These are phyloP conservation scores for Philonicus albiceps DNA, from an alignment of 2,888 invertebrate genomes.

Conservation along the genomic window DNA sequence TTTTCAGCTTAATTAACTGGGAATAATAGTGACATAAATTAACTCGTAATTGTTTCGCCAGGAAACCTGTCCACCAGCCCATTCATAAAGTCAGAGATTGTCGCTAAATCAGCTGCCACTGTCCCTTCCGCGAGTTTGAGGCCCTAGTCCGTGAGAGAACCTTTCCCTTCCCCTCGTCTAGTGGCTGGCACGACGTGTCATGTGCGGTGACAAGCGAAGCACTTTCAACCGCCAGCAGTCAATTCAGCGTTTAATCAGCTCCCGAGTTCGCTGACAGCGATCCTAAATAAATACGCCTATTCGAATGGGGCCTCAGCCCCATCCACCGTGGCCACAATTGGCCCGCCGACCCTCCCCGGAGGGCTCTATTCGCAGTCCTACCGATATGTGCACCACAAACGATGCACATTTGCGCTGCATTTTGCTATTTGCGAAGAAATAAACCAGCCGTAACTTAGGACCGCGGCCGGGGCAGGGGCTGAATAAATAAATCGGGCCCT, in stretches of 20 bases:
- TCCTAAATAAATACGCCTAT: conserved; percentile 14
- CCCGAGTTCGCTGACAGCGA: conserved; percentile 1
- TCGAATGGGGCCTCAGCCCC: neutral
- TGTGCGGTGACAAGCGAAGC: conserved; percentile 27
- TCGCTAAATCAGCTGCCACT: conserved; percentile 20
- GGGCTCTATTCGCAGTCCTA: neutral
- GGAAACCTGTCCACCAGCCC: neutral
- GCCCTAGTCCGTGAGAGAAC: neutral
- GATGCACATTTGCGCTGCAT: neutral
- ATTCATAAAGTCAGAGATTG: conserved; percentile 26
- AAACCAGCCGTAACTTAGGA: neutral
- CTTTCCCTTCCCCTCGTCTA: neutral
- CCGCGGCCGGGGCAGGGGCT: neutral
- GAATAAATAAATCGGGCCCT: conserved; percentile 17
- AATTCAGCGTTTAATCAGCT: conserved; percentile 31
- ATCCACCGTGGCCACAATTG: neutral
- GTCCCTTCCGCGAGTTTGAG: neutral
- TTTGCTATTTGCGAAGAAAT: neutral
- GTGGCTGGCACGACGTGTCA: neutral
- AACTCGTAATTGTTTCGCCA: conserved; percentile 30
- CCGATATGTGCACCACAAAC: neutral
- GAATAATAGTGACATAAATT: conserved; percentile 27
- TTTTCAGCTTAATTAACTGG: conserved; percentile 28
- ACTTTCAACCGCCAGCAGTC: conserved; percentile 22
- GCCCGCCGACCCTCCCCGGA: neutral